Conservation (phyloP, 2,888 invertebrate species). For the Erpobdella octoculata region DNA sequence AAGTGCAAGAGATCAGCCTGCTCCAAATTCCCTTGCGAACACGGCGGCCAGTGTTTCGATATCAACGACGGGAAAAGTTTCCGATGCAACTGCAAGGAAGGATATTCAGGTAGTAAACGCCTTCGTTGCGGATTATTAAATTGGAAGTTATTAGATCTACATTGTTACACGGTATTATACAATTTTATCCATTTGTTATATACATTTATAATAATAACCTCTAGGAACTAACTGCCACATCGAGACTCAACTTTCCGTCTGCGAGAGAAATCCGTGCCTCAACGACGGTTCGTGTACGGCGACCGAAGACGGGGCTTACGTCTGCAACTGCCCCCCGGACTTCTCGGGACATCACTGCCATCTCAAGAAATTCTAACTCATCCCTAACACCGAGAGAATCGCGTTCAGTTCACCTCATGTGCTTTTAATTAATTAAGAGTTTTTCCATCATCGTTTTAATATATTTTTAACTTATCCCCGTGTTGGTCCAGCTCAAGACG, state of each 20-base stretch:
- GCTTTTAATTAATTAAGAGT: no score
- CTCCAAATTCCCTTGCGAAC: slow-evolving; percentile 26
- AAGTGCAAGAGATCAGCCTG: slow-evolving; percentile 25
- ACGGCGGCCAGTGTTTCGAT: slow-evolving; percentile 23
- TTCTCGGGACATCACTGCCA: neutral
- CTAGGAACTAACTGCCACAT: neutral
- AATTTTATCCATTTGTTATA: neutral
- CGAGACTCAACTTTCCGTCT: neutral
- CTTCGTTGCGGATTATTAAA: no score
- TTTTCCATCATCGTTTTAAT: no score
- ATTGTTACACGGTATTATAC: no score
- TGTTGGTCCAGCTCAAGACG: no score
- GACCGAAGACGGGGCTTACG: neutral
- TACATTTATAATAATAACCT: neutral
- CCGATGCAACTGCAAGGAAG: slow-evolving; percentile 24
- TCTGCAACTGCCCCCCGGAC: neutral
- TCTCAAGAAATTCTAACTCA: neutral
- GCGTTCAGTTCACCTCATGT: neutral
- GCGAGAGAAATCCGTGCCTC: neutral
- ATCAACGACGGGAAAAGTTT: slow-evolving; percentile 21
- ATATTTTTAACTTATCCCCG: no score
- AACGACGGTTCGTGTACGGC: slow-evolving; percentile 10
- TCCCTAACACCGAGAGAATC: neutral
- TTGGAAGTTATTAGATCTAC: no score
- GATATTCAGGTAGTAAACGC: slow-evolving; percentile 21